These are phyloP conservation scores for Corythornis madagascariensis DNA, from an alignment of 2,113 vertebrate genomes.

Conservation along the genomic window DNA sequence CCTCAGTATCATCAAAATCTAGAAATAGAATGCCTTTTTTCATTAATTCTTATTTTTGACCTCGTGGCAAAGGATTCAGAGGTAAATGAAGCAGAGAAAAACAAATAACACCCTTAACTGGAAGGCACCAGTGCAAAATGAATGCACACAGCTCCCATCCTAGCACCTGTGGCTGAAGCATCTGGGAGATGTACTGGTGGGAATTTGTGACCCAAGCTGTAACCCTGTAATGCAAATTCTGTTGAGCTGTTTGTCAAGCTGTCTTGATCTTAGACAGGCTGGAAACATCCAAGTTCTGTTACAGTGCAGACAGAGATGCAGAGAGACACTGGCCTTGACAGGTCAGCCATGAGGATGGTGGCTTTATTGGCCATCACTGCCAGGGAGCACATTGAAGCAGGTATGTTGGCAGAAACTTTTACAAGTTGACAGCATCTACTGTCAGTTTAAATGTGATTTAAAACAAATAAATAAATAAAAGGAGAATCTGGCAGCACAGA, in stretches of 20 bases:
- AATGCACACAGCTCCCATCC: not conserved
- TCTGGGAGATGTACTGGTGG: not conserved
- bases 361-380: not conserved
- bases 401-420: not conserved
- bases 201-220: not conserved
- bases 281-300: not conserved
- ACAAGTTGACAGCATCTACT: not conserved
- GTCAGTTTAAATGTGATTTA: not conserved
- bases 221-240: not conserved
- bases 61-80: not conserved
- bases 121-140: not conserved
- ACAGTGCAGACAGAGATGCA: not conserved
- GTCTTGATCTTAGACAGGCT: not conserved
- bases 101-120: not conserved
- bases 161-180: not conserved
- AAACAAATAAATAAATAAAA: not conserved
- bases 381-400: not conserved
- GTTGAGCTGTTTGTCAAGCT: not conserved
- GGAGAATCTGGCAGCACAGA: not conserved
- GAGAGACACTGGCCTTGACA: not conserved
- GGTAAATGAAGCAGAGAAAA: not conserved
- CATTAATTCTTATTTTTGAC: not conserved
- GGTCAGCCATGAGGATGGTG: not conserved
- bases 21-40: not conserved
- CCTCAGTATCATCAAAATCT: not conserved